A percentile compares a stretch with the other conserved stretches of the same genome.
phyloP scores from a whole-genome alignment of 1,140 invertebrate genomes.

The Ridgeia piscesae region DNA sequence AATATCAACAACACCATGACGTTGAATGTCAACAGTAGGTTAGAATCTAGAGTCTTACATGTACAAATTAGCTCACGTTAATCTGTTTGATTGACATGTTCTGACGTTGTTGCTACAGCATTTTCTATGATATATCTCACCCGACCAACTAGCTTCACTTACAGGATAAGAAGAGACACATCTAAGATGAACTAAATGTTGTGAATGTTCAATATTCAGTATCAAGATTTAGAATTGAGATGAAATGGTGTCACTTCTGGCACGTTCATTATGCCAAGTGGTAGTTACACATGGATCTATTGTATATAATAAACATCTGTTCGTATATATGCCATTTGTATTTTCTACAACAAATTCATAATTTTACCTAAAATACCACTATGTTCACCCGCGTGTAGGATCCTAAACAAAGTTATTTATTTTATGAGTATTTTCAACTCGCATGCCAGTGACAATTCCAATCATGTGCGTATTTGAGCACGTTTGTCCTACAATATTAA shows the following conservation, averaged over 20 bases:
- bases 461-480: too few relatives aligned
- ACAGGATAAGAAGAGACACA: neutral
- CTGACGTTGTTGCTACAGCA: neutral
- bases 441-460: too few relatives aligned
- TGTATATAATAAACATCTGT: too few relatives aligned
- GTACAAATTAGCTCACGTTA: neutral
- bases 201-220: neutral
- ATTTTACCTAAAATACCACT: too few relatives aligned
- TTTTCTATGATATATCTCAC: neutral
- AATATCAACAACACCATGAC: neutral
- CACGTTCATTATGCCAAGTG: neutral
- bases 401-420: too few relatives aligned
- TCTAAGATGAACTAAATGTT: neutral
- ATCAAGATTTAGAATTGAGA: neutral
- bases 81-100: neutral
- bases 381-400: too few relatives aligned
- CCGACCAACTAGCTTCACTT: neutral
- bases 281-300: too few relatives aligned
- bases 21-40: neutral
- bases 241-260: neutral
- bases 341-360: too few relatives aligned
- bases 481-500: too few relatives aligned
- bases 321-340: too few relatives aligned
- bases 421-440: too few relatives aligned
- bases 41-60: neutral